A percentile compares a stretch with the other conserved stretches of the same genome.
These are phyloP conservation scores for Meriones unguiculatus DNA, from an alignment of 2,113 vertebrate genomes.

Conservation along the genomic window DNA sequence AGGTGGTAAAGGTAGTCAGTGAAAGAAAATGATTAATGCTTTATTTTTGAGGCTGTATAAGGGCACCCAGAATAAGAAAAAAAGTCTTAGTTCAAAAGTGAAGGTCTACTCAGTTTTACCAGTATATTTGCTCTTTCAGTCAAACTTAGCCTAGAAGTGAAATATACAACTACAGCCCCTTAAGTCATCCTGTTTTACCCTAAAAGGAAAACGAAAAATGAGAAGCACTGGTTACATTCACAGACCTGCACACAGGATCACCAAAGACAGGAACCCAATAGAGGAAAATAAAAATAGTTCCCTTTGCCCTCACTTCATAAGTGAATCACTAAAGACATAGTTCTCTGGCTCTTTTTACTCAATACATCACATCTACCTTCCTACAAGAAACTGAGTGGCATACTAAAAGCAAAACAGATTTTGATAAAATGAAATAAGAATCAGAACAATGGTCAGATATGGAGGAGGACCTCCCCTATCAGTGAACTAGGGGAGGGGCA, in stretches of 20 bases:
- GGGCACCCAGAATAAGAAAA: neutral
- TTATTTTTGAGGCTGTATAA: neutral
- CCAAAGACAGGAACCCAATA: neutral
- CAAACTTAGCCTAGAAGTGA: neutral
- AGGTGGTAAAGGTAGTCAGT: neutral
- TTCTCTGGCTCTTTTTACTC: neutral
- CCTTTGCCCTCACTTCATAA: no score
- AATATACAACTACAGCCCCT: neutral
- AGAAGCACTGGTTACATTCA: neutral
- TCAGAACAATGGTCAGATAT: neutral
- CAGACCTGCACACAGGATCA: neutral
- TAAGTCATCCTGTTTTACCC: neutral
- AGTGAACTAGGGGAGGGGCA: no score
- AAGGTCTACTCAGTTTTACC: slow-evolving; percentile 1
- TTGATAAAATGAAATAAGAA: neutral
- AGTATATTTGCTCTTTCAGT: neutral
- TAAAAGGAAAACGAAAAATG: neutral
- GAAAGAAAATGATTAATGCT: neutral
- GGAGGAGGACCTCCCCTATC: neutral
- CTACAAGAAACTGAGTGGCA: neutral
- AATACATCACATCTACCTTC: neutral
- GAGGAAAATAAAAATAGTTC: neutral
- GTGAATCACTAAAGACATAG: neutral
- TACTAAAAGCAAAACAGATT: neutral
- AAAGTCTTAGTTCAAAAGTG: neutral